phyloP scores from a whole-genome alignment of 2,888 invertebrate genomes.

The Terebella lapidaria region DNA sequence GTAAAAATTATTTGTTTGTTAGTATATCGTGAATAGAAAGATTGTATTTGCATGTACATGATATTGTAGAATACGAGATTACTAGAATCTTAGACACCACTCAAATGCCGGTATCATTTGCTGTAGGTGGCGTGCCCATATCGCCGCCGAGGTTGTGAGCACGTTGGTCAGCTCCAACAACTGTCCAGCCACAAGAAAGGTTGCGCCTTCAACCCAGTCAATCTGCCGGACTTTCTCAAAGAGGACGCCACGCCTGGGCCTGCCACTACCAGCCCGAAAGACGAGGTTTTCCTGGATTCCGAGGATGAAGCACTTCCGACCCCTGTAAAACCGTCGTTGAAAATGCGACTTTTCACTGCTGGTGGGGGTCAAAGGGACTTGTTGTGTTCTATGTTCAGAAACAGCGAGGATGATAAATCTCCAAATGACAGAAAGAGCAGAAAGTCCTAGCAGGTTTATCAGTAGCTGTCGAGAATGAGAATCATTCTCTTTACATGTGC shows the following conservation, averaged over 20 bases:
- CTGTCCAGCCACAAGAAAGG: constrained; percentile 32
- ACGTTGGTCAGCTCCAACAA: constrained; percentile 32
- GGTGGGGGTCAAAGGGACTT: neutral
- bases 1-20: no score
- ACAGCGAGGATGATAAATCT: neutral
- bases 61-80: no score
- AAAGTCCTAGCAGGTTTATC: no score
- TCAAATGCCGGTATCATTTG: no score
- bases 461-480: no score
- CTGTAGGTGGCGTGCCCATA: constrained; percentile 41
- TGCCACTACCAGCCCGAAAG: neutral
- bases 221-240: constrained; percentile 33
- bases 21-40: no score
- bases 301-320: neutral
- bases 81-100: no score
- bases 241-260: neutral
- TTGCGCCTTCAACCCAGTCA: constrained; percentile 38
- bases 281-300: no score
- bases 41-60: no score
- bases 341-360: neutral
- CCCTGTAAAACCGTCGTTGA: neutral
- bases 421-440: no score
- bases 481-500: no score
- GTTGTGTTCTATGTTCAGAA: neutral
- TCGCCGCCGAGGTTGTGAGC: constrained; percentile 33